Conservation (phyloP, 2,888 invertebrate species). For the Troides helena region DNA sequence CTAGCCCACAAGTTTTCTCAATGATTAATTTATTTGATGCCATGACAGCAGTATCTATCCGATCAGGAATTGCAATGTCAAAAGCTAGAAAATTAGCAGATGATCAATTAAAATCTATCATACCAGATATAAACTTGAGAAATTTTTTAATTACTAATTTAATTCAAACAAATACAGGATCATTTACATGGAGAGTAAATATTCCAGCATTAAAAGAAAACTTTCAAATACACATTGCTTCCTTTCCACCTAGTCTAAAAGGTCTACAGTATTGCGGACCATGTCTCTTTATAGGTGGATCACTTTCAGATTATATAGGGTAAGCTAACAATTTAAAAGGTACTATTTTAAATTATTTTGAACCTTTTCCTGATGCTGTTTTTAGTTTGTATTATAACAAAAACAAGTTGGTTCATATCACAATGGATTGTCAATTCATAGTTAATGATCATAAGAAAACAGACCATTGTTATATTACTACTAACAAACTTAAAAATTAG, state of each 20-base stretch:
- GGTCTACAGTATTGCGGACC: slow-evolving; percentile 83
- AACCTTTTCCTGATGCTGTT: too few species aligned
- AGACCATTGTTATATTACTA: too few species aligned
- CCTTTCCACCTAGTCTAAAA: slow-evolving; percentile 81
- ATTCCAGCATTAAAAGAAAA: slow-evolving; percentile 85
- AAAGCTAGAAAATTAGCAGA: slow-evolving; percentile 84
- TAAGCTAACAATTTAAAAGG: slow-evolving; percentile 50
- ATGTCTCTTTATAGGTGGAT: slow-evolving; percentile 91
- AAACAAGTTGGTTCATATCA: too few species aligned
- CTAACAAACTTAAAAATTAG: too few species aligned
- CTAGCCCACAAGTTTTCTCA: slow-evolving; percentile 80
- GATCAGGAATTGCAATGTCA: slow-evolving; percentile 82
- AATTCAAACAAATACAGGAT: slow-evolving; percentile 82
- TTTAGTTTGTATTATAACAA: too few species aligned
- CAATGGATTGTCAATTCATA: too few species aligned
- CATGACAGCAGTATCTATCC: slow-evolving; percentile 82
- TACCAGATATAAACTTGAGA: slow-evolving; percentile 81
- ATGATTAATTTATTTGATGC: slow-evolving; percentile 84
- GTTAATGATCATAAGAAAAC: too few species aligned
- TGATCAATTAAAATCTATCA: slow-evolving; percentile 80
- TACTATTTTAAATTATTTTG: too few species aligned
- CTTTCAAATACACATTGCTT: slow-evolving; percentile 82
- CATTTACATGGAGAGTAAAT: slow-evolving; percentile 90
- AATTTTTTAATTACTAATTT: slow-evolving; percentile 94
- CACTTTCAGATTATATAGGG: slow-evolving; percentile 90